Percentiles rank a stretch among this genome's conserved stretches.
phyloP scores from a whole-genome alignment of 1,140 invertebrate species.

The Drosophila triauraria region DNA sequence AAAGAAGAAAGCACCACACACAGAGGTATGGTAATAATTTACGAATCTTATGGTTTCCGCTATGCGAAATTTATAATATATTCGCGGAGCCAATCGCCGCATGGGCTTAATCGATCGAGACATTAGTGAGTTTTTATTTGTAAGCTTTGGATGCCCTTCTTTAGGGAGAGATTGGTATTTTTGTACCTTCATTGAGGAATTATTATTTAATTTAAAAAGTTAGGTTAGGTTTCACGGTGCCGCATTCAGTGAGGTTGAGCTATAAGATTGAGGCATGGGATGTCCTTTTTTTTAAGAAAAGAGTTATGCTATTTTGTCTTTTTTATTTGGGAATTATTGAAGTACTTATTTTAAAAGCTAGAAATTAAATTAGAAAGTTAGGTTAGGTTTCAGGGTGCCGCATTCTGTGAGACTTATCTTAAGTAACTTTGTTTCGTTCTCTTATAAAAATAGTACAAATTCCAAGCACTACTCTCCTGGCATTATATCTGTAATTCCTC shows the following conservation, averaged over 20 bases:
- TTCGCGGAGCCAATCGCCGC: constrained; percentile 32
- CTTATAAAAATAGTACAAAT: not conserved
- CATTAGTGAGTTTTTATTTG: not conserved
- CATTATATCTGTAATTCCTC: not conserved
- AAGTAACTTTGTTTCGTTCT: too few species aligned
- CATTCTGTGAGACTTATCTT: not conserved
- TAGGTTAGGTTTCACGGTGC: not conserved
- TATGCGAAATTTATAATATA: constrained; percentile 55
- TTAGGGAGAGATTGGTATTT: not conserved
- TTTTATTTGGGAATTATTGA: too few species aligned
- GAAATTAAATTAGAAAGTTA: too few species aligned
- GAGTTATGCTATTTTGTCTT: too few species aligned
- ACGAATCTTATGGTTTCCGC: constrained; percentile 34
- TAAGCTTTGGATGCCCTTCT: constrained; percentile 12
- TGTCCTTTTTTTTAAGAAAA: too few species aligned
- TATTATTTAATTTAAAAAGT: too few species aligned
- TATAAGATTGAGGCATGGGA: too few species aligned
- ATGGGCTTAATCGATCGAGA: constrained; percentile 26
- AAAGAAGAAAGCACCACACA: constrained; percentile 64
- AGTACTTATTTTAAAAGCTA: too few species aligned
- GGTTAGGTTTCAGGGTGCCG: not conserved
- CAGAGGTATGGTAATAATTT: constrained; percentile 20
- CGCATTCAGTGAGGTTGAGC: not conserved
- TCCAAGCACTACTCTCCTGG: not conserved
- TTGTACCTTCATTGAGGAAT: too few species aligned